A percentile compares a stretch with the other conserved stretches of the same genome.
phyloP scores from a whole-genome alignment of 2,888 invertebrate genomes.

The Drosophila nr. perissopoda region DNA sequence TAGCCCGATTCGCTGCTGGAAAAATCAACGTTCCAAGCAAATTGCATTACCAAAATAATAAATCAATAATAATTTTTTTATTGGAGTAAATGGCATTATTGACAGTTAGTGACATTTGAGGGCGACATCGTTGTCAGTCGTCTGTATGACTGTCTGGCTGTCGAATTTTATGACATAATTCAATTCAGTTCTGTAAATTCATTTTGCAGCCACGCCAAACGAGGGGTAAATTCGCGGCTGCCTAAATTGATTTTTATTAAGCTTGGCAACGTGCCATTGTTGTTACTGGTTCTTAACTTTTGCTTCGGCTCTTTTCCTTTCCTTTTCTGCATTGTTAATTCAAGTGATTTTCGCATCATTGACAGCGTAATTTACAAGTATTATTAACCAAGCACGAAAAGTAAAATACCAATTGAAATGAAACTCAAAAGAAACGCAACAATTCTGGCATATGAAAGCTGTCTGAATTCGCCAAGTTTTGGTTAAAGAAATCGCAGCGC shows the following conservation, averaged over 20 bases:
- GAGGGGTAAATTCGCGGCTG: conserved; percentile 23
- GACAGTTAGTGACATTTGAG: conserved; percentile 43
- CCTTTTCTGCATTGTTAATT: conserved; percentile 50
- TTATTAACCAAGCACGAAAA: conserved; percentile 15
- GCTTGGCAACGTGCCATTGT: conserved; percentile 12
- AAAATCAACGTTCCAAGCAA: conserved; percentile 30
- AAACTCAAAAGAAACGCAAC: background rate
- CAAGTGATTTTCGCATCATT: conserved; percentile 53
- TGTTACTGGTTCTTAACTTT: conserved; percentile 1
- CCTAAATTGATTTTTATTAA: conserved; percentile 62
- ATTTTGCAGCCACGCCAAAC: conserved; percentile 43
- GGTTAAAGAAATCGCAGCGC: background rate
- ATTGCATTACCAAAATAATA: conserved; percentile 77
- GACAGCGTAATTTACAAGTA: conserved; percentile 30
- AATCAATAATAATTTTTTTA: conserved; percentile 71
- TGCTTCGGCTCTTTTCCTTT: background rate
- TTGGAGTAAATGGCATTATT: conserved; percentile 67
- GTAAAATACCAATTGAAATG: background rate
- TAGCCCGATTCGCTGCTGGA: conserved; percentile 1
- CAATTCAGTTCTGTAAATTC: conserved; percentile 69
- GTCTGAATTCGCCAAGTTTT: background rate
- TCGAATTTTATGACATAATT: conserved; percentile 66
- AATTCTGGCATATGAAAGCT: background rate
- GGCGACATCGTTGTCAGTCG: conserved; percentile 20
- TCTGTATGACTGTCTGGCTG: conserved; percentile 40